phyloP scores from a whole-genome alignment of 2,113 vertebrate genomes.

The Bufo bufo region DNA sequence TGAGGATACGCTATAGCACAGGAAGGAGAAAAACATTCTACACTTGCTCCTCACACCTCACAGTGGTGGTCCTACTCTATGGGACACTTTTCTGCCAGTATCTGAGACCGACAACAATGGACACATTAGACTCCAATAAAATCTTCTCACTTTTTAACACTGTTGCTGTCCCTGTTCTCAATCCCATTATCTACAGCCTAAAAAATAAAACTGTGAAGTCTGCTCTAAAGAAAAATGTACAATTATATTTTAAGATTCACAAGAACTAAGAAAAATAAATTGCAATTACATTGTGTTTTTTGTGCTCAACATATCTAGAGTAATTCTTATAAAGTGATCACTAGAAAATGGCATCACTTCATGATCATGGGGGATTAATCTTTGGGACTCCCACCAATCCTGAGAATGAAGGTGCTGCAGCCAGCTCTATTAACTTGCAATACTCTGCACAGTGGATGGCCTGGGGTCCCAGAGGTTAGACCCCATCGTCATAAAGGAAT shows the following conservation, averaged over 20 bases:
- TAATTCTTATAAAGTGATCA: too few species aligned
- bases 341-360: too few species aligned
- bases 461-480: too few species aligned
- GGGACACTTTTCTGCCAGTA: constrained; percentile 47
- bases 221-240: not conserved
- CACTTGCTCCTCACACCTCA: constrained; percentile 40
- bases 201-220: constrained; percentile 17
- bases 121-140: constrained; percentile 31
- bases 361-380: too few species aligned
- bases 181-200: constrained; percentile 43
- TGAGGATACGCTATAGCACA: not conserved
- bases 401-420: too few species aligned
- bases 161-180: constrained; percentile 1
- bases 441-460: too few species aligned
- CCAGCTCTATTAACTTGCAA: too few species aligned
- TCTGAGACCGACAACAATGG: constrained; percentile 1
- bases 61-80: constrained; percentile 58
- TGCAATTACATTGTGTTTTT: too few species aligned
- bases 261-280: too few species aligned
- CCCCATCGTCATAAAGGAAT: too few species aligned
- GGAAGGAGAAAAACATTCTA: constrained; percentile 27
- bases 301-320: too few species aligned
- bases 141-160: constrained; percentile 33
- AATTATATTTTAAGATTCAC: not conserved
- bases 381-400: too few species aligned